A percentile compares a stretch with the other conserved stretches of the same genome.
phyloP scores from a whole-genome alignment of 2,888 invertebrate species.

The Dasypolia templi region DNA sequence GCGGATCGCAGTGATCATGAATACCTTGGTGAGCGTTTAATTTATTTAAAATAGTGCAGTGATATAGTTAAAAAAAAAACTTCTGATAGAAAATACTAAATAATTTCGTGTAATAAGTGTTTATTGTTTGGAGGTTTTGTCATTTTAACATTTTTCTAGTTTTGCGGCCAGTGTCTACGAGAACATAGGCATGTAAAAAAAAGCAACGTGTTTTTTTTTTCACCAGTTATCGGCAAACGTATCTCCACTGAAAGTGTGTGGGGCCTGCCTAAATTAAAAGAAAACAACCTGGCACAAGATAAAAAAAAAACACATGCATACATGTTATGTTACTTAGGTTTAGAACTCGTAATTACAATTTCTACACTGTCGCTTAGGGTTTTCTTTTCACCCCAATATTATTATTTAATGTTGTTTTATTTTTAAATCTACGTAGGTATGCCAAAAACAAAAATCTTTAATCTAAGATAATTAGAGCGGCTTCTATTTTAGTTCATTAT shows the following conservation, averaged over 20 bases:
- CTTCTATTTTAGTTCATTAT: slow-evolving; percentile 41
- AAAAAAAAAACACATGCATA: too few relatives aligned
- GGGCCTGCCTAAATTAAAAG: background rate
- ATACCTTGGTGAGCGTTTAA: slow-evolving; percentile 73
- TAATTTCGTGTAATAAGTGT: slow-evolving; percentile 9
- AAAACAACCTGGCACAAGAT: background rate
- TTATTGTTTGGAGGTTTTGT: too few relatives aligned
- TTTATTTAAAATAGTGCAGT: slow-evolving; percentile 44
- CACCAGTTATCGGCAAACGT: background rate
- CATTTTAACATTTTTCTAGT: background rate
- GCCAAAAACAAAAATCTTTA: slow-evolving; percentile 22
- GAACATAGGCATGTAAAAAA: background rate
- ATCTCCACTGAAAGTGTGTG: background rate
- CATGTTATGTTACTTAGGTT: background rate
- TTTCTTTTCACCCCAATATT: background rate
- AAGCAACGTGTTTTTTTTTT: background rate
- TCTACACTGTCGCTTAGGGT: background rate
- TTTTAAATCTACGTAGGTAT: background rate
- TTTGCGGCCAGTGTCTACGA: background rate
- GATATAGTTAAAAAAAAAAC: too few relatives aligned
- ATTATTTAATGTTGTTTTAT: background rate
- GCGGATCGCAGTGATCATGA: slow-evolving; percentile 71
- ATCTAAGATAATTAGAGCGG: slow-evolving; percentile 46
- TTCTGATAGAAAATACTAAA: background rate
- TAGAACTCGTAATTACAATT: background rate